Evolutionary conservation across 2,888 invertebrate species (phyloP), one percentile per base, ranked within the genome.

Genomic region (Sesia apiformis): DNA sequence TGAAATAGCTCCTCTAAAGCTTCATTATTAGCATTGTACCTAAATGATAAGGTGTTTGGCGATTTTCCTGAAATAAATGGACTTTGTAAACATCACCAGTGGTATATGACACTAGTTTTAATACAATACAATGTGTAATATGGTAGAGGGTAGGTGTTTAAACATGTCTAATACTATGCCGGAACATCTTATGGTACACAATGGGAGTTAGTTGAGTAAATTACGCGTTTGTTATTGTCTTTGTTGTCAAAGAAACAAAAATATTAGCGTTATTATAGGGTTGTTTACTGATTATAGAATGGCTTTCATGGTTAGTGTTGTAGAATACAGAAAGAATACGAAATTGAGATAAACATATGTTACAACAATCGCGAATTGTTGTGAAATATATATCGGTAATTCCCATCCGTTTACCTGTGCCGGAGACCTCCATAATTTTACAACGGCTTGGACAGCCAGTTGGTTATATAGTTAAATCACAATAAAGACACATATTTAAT

Each of bases 21-120:
- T 67, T 94, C 94, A 69, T 93, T 94, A 65, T 93, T 94, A n/a
- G 94, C 93, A 84, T 93, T 93, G 68, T 94, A 95, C 68, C 93
- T 92, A 65, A 94, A 93, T 4, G 93, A 90, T 55, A 92, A 78
- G 51, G 91, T 74, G 60, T 78, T 86, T 56, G 86, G 83, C 54
- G 88, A 75, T 73, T 89, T 89, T 54, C 84, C 87, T 89, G 67
- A 60, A 83, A 78, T 53, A 55, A 61, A 54, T 50, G 39, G 50
- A 38, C 6, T 5, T 7, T 50, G 46, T 46, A 23, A 46, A 46
- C 23, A 23, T 8, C 46, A 46, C n/a, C 46, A 1, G 23, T 23
- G 23, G 23, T 23, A 23, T 23, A 23, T 23, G 23, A 23, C 23
- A 23, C 23, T 23, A 23, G 1, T 23, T 23, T 23, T 23, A 23